These are phyloP conservation scores for Aphelocoma californica DNA, from an alignment of 2,797 vertebrate genomes.

Conservation along the genomic window DNA sequence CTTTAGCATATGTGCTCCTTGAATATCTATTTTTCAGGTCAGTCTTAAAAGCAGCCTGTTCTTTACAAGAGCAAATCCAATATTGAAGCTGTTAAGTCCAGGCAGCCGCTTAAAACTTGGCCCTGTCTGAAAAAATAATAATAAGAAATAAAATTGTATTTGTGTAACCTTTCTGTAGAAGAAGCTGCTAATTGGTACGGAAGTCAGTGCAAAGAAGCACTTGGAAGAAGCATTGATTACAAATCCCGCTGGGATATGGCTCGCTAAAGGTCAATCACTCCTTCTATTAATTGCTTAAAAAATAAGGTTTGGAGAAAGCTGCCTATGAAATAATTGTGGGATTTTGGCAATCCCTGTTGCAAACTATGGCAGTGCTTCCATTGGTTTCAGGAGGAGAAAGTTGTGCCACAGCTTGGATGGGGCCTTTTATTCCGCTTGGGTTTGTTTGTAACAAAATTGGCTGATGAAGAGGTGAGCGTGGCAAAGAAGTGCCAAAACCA, in stretches of 20 bases:
- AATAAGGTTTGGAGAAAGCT: conserved; percentile 2
- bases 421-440: background rate
- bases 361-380: background rate
- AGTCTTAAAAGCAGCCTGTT: background rate
- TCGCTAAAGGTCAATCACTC: conserved; percentile 20
- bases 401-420: background rate
- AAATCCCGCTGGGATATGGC: background rate
- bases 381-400: background rate
- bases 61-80: background rate
- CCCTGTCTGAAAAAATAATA: background rate
- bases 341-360: background rate
- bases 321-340: background rate
- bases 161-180: background rate
- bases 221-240: conserved; percentile 26
- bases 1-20: background rate
- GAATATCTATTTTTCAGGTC: background rate
- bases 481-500: conserved; percentile 1
- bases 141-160: background rate
- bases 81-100: background rate
- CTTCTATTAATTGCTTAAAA: conserved; percentile 41
- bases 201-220: background rate
- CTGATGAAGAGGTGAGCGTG: background rate
- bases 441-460: background rate
- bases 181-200: background rate
- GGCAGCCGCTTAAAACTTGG: background rate